Conservation (phyloP, 2,113 vertebrate species). For the Rhadina sibilatrix region DNA sequence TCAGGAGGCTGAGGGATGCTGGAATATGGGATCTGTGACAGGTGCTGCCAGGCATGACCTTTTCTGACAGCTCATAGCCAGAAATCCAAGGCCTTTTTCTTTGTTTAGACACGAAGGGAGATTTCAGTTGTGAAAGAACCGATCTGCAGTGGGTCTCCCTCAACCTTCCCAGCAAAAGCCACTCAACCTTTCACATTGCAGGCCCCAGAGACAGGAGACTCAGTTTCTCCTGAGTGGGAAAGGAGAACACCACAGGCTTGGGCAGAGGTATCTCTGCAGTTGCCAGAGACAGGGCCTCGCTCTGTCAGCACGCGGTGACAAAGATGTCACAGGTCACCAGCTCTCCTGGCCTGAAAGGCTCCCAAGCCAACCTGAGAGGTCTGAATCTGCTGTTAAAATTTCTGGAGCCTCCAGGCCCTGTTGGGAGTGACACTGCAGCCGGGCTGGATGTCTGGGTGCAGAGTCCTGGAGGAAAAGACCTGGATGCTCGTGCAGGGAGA, state of each 20-base stretch:
- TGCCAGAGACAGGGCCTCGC: rapidly evolving
- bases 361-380: rapidly evolving
- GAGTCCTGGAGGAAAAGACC: neutral
- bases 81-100: neutral
- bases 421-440: neutral
- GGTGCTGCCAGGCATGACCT: neutral
- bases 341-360: neutral
- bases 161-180: neutral
- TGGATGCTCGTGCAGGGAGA: neutral
- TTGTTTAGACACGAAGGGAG: neutral
- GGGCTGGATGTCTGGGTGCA: neutral
- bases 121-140: neutral
- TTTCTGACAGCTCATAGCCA: neutral
- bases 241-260: neutral
- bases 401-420: neutral
- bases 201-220: neutral
- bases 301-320: rapidly evolving
- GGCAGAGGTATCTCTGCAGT: neutral
- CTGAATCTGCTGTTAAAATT: neutral
- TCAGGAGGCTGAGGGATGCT: neutral
- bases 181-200: neutral
- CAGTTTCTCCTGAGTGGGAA: rapidly evolving
- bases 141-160: neutral
- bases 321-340: neutral
- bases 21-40: too few species aligned